Conservation (phyloP, 2,797 vertebrate species). For the Rachycentron canadum region DNA sequence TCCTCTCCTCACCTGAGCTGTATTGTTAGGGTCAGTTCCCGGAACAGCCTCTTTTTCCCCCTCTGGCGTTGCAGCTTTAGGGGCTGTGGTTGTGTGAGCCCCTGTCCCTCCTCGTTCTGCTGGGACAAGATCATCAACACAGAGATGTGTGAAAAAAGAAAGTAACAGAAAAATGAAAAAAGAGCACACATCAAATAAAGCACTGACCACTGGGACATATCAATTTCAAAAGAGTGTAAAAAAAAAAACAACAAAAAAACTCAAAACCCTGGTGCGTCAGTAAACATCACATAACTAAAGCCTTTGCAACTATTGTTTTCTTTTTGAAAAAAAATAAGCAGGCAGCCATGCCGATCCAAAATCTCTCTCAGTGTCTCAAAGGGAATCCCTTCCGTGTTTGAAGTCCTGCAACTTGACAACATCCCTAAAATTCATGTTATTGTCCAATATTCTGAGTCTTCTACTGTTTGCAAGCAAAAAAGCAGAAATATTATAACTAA, state of each 20-base stretch:
- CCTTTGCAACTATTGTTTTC: not conserved
- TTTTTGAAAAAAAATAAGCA: slow-evolving; percentile 23
- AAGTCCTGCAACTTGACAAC: slow-evolving; percentile 2
- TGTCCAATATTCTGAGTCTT: not conserved
- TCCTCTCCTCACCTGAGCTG: slow-evolving; percentile 24
- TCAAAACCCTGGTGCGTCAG: slow-evolving; percentile 6
- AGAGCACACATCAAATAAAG: not conserved
- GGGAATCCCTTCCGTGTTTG: slow-evolving; percentile 1
- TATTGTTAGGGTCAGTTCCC: not conserved
- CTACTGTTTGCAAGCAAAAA: slow-evolving; percentile 12
- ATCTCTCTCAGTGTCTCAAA: slow-evolving; percentile 20
- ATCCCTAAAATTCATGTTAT: not conserved
- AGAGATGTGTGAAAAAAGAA: slow-evolving; percentile 29
- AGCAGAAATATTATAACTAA: not conserved
- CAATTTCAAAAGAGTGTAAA: slow-evolving; percentile 17
- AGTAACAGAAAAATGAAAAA: slow-evolving; percentile 33
- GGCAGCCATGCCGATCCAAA: not conserved
- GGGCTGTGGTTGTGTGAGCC: rapidly evolving
- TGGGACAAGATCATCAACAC: slow-evolving; percentile 22
- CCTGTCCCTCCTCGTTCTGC: not conserved
- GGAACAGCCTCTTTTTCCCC: not conserved
- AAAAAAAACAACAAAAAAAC: not conserved
- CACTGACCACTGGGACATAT: slow-evolving; percentile 8
- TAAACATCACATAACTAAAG: slow-evolving; percentile 11
- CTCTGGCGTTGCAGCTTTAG: not conserved